Evolutionary conservation across 2,888 invertebrate species (phyloP).

Genomic region (Agelastica alni): DNA sequence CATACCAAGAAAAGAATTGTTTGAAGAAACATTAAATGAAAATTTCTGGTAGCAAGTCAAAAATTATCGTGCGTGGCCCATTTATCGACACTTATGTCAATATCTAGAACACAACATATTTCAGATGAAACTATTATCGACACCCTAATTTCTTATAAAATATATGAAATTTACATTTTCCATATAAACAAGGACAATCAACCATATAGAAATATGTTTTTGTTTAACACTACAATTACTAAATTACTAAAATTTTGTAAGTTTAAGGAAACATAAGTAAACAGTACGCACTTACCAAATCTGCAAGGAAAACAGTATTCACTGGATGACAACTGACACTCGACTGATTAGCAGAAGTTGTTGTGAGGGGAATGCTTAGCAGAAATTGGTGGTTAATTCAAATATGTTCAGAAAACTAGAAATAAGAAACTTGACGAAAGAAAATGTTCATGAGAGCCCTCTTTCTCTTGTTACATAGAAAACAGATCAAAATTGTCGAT

Average conservation of each 20-base stretch:
- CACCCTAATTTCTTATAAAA: no score
- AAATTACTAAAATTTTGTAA: no score
- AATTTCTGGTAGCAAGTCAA: no score
- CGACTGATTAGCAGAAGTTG: no score
- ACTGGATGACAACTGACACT: neutral
- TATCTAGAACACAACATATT: slow-evolving; percentile 6
- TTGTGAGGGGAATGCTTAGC: neutral
- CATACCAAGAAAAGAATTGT: neutral
- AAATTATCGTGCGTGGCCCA: neutral
- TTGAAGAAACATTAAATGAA: neutral
- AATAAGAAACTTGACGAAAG: neutral
- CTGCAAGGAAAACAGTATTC: neutral
- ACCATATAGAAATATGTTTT: no score
- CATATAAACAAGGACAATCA: neutral
- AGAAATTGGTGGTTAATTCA: neutral
- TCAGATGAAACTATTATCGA: neutral
- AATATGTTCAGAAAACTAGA: no score
- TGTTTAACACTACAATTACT: no score
- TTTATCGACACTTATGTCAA: slow-evolving; percentile 3
- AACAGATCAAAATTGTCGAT: neutral
- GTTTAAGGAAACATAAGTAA: neutral
- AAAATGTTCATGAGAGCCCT: neutral
- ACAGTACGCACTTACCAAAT: neutral
- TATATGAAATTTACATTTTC: neutral
- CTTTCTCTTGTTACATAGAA: no score